Evolutionary conservation across 2,888 invertebrate species (phyloP).

Genomic region (Opisthograptis luteolata): DNA sequence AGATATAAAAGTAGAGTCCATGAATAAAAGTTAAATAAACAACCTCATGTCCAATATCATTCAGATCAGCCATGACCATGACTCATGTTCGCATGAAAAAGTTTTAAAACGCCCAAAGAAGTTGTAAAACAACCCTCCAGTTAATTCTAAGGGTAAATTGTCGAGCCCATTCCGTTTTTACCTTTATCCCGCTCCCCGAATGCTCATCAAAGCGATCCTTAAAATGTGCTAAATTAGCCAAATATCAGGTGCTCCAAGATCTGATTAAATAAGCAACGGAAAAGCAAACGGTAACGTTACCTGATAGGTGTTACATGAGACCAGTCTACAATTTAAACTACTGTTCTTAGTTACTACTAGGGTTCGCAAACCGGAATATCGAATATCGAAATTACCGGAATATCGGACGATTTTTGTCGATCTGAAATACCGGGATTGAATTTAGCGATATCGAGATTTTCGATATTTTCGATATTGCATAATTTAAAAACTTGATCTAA

Average conservation of each 20-base stretch:
- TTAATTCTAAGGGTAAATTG: conserved; percentile 22
- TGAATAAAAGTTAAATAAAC: too few relatives aligned
- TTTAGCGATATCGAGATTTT: too few relatives aligned
- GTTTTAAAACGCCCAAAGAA: conserved; percentile 23
- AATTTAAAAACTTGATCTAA: too few relatives aligned
- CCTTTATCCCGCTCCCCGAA: conserved; percentile 18
- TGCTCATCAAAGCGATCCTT: conserved; percentile 26
- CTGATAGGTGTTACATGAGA: neutral
- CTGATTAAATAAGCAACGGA: conserved; percentile 17
- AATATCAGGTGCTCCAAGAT: conserved; percentile 24
- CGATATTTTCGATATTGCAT: too few relatives aligned
- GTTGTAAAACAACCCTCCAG: conserved; percentile 30
- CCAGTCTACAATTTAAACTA: too few relatives aligned
- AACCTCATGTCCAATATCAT: neutral
- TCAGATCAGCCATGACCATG: neutral
- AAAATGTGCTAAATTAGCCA: conserved; percentile 33
- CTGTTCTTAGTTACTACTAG: too few relatives aligned
- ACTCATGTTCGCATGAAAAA: conserved; percentile 6
- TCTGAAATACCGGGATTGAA: too few relatives aligned
- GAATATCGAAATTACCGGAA: too few relatives aligned
- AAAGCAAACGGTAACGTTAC: neutral
- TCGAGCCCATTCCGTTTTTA: conserved; percentile 4
- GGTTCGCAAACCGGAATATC: too few relatives aligned
- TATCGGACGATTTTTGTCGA: too few relatives aligned
- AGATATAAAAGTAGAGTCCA: neutral